These are phyloP conservation scores for Drosophila pallidifrons DNA, from an alignment of 1,140 invertebrate genomes.

Conservation along the genomic window DNA sequence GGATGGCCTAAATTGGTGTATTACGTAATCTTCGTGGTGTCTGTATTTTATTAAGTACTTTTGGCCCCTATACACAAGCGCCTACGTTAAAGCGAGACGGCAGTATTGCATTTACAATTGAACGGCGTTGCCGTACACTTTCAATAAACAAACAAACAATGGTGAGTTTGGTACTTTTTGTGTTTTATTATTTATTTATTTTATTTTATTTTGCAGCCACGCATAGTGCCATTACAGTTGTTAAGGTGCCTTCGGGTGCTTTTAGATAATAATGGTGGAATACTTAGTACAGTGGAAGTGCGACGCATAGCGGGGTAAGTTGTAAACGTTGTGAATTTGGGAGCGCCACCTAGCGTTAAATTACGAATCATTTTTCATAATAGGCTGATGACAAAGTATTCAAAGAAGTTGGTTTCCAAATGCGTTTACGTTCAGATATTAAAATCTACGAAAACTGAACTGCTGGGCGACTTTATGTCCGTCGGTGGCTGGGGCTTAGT, in stretches of 20 bases:
- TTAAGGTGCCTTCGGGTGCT: slow-evolving; percentile 94
- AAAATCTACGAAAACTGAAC: slow-evolving; percentile 93
- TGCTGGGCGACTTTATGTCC: slow-evolving; percentile 94
- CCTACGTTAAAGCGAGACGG: slow-evolving; percentile 51
- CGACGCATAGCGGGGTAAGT: slow-evolving; percentile 91
- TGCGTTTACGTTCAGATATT: slow-evolving; percentile 98
- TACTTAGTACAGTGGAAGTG: slow-evolving; percentile 94
- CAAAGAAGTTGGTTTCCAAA: slow-evolving; percentile 97
- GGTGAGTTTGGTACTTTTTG: slow-evolving; percentile 52
- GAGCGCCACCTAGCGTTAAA: slow-evolving; percentile 54
- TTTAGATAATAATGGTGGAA: slow-evolving; percentile 92
- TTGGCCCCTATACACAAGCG: slow-evolving; percentile 12
- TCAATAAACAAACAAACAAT: slow-evolving; percentile 38
- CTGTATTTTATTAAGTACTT: slow-evolving; percentile 27
- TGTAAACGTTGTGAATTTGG: not conserved
- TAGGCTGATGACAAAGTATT: slow-evolving; percentile 98
- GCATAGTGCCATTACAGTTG: slow-evolving; percentile 95
- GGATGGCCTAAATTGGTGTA: slow-evolving; percentile 42
- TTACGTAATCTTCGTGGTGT: slow-evolving; percentile 51
- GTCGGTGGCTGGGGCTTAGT: slow-evolving; percentile 96
- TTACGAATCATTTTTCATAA: slow-evolving; percentile 80
- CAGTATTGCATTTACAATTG: slow-evolving; percentile 38
- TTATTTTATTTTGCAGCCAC: slow-evolving; percentile 89
- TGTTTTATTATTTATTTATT: not conserved
- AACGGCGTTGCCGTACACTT: slow-evolving; percentile 58